A percentile compares a stretch with the other conserved stretches of the same genome.
Conservation (phyloP, 1,140 invertebrate genomes). For the Drosophila mauritiana region DNA sequence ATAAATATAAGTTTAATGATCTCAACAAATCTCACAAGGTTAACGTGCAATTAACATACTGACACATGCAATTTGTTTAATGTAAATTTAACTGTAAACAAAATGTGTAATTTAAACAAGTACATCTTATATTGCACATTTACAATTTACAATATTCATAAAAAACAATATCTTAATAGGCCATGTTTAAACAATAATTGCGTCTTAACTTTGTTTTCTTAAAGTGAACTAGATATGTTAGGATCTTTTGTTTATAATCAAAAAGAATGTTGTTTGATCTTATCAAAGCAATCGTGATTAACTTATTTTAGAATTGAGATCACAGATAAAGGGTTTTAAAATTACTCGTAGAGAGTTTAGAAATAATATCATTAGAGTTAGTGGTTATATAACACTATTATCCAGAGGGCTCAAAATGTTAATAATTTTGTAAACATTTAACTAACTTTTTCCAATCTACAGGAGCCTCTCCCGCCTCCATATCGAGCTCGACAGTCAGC, state of each 20-base stretch:
- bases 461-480: constrained; percentile 76
- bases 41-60: not conserved
- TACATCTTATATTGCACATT: no score
- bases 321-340: not conserved
- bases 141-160: no score
- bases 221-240: not conserved
- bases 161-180: not conserved
- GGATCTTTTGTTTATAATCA: not conserved
- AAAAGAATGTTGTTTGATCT: not conserved
- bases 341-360: not conserved
- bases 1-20: not conserved
- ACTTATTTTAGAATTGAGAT: not conserved
- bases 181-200: constrained; percentile 12
- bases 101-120: not conserved
- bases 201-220: constrained; percentile 23
- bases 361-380: no score
- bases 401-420: not conserved
- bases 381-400: not conserved
- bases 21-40: not conserved
- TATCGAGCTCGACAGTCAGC: constrained; percentile 61
- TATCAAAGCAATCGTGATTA: not conserved
- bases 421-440: not conserved
- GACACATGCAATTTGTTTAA: not conserved
- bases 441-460: not conserved
- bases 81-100: no score